Evolutionary conservation across 2,113 vertebrate species (phyloP).

Genomic region (Tiliqua scincoides): DNA sequence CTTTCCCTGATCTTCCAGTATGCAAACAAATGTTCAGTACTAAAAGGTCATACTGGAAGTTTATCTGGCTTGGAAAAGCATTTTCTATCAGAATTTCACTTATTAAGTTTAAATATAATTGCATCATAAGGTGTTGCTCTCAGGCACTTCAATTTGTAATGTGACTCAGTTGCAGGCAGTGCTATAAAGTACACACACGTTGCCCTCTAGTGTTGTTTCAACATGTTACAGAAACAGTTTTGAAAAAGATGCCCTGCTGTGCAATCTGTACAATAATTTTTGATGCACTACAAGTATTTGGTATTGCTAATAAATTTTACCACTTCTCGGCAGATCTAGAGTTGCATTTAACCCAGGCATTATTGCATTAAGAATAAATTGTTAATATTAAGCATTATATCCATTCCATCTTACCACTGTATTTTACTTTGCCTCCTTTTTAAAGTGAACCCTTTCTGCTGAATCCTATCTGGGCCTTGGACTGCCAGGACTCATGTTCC

Average conservation of each 20-base stretch:
- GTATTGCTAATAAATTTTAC: background rate
- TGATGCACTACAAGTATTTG: background rate
- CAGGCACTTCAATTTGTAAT: background rate
- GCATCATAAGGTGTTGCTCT: background rate
- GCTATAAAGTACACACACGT: background rate
- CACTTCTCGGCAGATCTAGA: background rate
- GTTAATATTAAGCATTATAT: background rate
- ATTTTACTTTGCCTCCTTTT: background rate
- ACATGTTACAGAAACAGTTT: background rate
- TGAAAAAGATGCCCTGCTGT: background rate
- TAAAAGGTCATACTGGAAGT: background rate
- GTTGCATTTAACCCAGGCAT: background rate
- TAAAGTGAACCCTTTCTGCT: too few relatives aligned
- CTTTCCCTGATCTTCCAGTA: background rate
- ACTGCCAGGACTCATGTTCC: too few relatives aligned
- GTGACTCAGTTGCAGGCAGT: background rate
- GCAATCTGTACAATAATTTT: background rate
- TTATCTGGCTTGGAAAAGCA: background rate
- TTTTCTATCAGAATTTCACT: background rate
- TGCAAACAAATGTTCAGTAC: background rate
- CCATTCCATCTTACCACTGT: background rate
- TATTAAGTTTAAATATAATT: background rate
- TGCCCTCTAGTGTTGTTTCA: slow-evolving; percentile 30
- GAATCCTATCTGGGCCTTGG: too few relatives aligned
- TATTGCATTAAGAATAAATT: background rate